These are phyloP conservation scores for Coptotermes formosanus DNA, from an alignment of 1,140 invertebrate genomes.

Conservation along the genomic window DNA sequence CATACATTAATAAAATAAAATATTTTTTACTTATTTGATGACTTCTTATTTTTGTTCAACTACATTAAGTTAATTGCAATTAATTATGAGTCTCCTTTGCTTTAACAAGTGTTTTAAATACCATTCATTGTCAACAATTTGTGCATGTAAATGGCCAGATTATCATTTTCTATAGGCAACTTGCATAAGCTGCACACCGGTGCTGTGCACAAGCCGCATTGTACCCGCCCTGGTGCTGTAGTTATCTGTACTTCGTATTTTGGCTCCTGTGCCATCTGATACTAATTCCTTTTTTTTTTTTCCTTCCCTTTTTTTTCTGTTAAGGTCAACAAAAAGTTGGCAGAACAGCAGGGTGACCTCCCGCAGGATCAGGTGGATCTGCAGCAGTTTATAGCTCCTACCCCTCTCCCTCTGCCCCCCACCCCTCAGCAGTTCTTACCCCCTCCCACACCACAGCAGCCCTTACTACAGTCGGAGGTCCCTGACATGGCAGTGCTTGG, in stretches of 20 bases:
- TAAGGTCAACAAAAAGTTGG: slow-evolving; percentile 29
- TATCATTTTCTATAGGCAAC: no score
- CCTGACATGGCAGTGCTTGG: background rate
- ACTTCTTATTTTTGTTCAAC: no score
- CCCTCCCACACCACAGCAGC: slow-evolving; percentile 7
- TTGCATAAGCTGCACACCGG: no score
- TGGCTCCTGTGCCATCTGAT: background rate
- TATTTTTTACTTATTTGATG: no score
- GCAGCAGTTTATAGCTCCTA: slow-evolving; percentile 30
- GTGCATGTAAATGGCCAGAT: no score
- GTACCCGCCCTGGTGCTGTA: no score
- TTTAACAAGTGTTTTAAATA: no score
- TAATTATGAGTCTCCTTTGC: no score
- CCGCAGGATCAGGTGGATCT: slow-evolving; percentile 23
- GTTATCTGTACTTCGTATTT: background rate
- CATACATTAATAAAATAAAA: no score
- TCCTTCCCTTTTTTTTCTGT: slow-evolving; percentile 3
- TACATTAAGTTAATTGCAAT: no score
- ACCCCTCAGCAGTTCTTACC: slow-evolving; percentile 20
- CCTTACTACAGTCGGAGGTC: background rate
- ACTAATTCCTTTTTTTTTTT: background rate
- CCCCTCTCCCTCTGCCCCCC: slow-evolving; percentile 26
- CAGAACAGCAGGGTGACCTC: slow-evolving; percentile 22
- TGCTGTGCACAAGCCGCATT: no score
- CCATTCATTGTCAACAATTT: no score